These are phyloP conservation scores for Oreotrochilus melanogaster DNA, from an alignment of 2,113 vertebrate species.

Conservation along the genomic window DNA sequence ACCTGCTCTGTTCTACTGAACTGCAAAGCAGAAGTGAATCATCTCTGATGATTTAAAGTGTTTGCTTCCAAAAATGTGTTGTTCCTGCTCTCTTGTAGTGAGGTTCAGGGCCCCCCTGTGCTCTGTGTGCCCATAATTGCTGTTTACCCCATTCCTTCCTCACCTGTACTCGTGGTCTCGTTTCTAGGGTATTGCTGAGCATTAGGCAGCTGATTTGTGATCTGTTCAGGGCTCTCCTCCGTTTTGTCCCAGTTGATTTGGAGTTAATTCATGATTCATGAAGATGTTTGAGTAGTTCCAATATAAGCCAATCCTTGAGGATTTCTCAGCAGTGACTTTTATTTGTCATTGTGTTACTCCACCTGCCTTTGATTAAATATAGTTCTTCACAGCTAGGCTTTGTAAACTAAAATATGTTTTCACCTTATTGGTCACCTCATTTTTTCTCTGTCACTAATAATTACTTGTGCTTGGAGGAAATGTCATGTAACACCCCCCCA, in stretches of 20 bases:
- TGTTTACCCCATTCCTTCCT: not conserved
- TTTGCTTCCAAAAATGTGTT: not conserved
- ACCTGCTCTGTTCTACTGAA: not conserved
- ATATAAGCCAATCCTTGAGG: not conserved
- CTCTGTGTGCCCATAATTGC: not conserved
- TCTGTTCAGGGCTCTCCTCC: not conserved
- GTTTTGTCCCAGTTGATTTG: not conserved
- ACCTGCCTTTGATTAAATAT: not conserved
- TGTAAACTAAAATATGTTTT: not conserved
- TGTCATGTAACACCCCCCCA: not conserved
- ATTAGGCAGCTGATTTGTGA: not conserved
- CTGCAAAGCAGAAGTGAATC: constrained; percentile 10
- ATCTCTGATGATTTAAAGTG: not conserved
- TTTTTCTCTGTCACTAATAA: not conserved
- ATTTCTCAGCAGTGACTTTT: not conserved
- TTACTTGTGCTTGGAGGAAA: not conserved
- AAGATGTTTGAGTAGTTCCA: not conserved
- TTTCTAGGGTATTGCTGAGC: not conserved
- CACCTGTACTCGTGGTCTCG: not conserved
- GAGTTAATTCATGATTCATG: not conserved
- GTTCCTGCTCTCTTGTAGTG: not conserved
- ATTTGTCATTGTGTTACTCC: not conserved
- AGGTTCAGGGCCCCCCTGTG: not conserved
- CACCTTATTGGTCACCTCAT: not conserved
- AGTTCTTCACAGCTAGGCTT: not conserved